phyloP scores from a whole-genome alignment of 2,113 vertebrate species.

The Nipponia nippon region DNA sequence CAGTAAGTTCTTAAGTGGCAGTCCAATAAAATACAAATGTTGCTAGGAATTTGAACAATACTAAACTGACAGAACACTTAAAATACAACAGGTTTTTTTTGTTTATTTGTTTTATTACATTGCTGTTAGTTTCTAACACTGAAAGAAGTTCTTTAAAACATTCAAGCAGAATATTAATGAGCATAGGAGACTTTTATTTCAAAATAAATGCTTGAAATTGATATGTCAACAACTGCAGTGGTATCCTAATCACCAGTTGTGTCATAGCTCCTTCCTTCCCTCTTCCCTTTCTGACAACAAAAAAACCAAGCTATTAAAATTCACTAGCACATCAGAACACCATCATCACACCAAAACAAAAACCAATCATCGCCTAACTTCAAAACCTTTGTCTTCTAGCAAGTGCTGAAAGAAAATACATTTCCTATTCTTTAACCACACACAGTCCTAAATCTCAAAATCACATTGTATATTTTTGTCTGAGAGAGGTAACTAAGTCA shows the following conservation, averaged over 20 bases:
- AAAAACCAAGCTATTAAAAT: not conserved
- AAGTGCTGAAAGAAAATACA: not conserved
- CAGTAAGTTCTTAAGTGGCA: not conserved
- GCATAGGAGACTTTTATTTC: not conserved
- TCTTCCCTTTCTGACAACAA: not conserved
- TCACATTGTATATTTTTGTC: not conserved
- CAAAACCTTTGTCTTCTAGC: not conserved
- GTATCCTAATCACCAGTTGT: not conserved
- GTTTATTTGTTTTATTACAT: not conserved
- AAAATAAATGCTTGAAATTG: not conserved
- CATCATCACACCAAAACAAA: not conserved
- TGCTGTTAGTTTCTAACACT: not conserved
- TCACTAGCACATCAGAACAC: not conserved
- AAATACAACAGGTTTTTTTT: not conserved
- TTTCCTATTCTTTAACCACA: not conserved
- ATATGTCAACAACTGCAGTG: not conserved
- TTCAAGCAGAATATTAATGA: not conserved
- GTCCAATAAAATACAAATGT: not conserved
- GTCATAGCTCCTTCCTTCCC: not conserved
- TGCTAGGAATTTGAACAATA: not conserved
- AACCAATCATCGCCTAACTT: not conserved
- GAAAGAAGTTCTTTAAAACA: not conserved
- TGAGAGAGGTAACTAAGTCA: not conserved
- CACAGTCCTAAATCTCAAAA: not conserved
- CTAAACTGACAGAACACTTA: not conserved